phyloP scores from a whole-genome alignment of 2,113 vertebrate genomes.

The Colinus virginianus region DNA sequence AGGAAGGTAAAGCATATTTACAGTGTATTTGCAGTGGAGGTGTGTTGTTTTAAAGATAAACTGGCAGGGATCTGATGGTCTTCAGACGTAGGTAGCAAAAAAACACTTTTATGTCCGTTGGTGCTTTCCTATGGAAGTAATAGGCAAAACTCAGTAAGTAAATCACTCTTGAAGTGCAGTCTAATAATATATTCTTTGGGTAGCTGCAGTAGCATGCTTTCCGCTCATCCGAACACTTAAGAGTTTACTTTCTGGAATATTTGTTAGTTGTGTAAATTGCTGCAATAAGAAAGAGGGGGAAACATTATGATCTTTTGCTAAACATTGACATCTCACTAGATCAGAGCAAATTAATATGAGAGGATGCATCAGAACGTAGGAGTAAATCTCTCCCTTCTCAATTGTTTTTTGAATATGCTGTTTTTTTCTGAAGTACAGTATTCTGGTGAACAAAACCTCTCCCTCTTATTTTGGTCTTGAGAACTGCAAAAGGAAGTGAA shows the following conservation, averaged over 20 bases:
- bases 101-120: background rate
- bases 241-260: background rate
- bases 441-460: background rate
- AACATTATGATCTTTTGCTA: background rate
- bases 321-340: background rate
- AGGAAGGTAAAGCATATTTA: background rate
- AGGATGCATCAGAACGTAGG: background rate
- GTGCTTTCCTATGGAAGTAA: background rate
- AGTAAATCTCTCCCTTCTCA: background rate
- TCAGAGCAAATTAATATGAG: background rate
- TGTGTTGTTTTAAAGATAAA: background rate
- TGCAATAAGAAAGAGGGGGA: background rate
- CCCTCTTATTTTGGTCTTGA: background rate
- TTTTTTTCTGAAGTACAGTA: background rate
- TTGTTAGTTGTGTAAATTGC: background rate
- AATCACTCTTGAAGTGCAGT: background rate
- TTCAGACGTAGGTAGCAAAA: background rate
- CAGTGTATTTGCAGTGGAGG: background rate
- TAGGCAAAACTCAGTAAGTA: background rate
- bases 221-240: background rate
- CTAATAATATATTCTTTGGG: background rate
- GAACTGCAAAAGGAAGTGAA: conserved; percentile 63
- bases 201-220: background rate
- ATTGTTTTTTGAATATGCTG: background rate
- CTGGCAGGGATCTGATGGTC: background rate